Evolutionary conservation across 2,797 vertebrate species (phyloP).

Genomic region (Myotis myotis): DNA sequence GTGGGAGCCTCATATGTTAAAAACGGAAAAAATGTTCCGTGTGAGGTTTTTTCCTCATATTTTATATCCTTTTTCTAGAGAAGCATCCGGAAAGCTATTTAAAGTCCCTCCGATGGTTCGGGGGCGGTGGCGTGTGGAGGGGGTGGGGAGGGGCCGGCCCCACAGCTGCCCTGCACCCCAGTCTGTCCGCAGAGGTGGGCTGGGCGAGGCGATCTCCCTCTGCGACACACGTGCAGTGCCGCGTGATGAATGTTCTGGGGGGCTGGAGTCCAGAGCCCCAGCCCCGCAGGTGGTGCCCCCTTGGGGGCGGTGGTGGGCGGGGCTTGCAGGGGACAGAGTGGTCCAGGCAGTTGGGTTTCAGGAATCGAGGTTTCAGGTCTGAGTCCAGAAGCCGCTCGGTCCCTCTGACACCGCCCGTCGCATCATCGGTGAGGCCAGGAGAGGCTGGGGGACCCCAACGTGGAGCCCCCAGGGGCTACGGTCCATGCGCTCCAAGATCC

Average conservation of each 20-base stretch:
- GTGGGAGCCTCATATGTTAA: not conserved
- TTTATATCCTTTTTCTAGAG: not conserved
- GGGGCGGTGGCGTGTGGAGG: fast-evolving
- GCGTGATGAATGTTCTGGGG: fast-evolving
- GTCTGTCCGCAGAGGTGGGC: not conserved
- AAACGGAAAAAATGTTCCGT: not conserved
- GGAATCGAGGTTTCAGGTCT: not conserved
- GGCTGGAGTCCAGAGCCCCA: not conserved
- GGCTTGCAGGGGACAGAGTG: not conserved
- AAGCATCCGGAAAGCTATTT: not conserved
- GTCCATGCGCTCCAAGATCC: no score
- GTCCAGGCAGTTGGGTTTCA: not conserved
- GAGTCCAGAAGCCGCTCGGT: not conserved
- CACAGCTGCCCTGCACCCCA: fast-evolving
- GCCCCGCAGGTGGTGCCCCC: fast-evolving
- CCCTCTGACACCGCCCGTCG: not conserved
- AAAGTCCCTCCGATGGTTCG: not conserved
- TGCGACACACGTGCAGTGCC: fast-evolving
- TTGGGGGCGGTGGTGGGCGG: fast-evolving
- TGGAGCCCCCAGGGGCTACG: fast-evolving
- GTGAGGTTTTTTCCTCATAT: not conserved
- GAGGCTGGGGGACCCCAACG: no score
- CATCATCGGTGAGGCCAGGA: not conserved
- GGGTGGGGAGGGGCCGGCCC: no score
- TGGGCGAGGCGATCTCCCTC: not conserved